Evolutionary conservation across 2,113 vertebrate species (phyloP).

Genomic region (Clarias magur): DNA sequence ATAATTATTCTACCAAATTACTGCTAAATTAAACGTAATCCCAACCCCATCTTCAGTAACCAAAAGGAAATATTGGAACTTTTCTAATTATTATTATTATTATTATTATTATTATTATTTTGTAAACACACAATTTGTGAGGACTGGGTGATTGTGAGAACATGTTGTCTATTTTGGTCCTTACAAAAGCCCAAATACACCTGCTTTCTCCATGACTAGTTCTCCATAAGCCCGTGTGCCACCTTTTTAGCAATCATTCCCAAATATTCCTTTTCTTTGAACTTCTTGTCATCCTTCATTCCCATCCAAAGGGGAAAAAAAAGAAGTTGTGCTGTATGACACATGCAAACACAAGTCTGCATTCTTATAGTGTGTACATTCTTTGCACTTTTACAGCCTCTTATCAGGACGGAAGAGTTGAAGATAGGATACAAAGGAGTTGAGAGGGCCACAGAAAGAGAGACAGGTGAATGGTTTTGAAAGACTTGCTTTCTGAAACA

Average conservation of each 20-base stretch:
- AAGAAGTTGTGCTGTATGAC: background rate
- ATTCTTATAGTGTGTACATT: background rate
- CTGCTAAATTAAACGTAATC: background rate
- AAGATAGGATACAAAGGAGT: background rate
- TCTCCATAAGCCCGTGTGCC: slow-evolving; percentile 60
- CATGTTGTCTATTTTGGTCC: background rate
- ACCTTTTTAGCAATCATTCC: slow-evolving; percentile 67
- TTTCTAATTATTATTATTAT: background rate
- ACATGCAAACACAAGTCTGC: background rate
- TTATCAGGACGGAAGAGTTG: slow-evolving; percentile 6
- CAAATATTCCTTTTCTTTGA: slow-evolving; percentile 67
- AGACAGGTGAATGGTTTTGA: background rate
- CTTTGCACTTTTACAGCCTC: background rate
- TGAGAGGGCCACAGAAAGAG: background rate
- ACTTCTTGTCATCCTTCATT: slow-evolving; percentile 54
- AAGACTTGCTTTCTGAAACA: background rate
- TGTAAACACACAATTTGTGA: background rate
- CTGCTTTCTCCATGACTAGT: slow-evolving; percentile 68
- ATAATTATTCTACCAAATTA: background rate
- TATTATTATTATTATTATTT: background rate
- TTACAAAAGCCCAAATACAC: slow-evolving; percentile 32
- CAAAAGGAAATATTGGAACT: background rate
- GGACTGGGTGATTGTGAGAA: background rate
- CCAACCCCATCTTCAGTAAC: background rate
- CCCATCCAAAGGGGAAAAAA: background rate